A percentile compares a stretch with the other conserved stretches of the same genome.
Evolutionary conservation across 1,140 invertebrate species (phyloP).

Genomic region (Campodea augens): DNA sequence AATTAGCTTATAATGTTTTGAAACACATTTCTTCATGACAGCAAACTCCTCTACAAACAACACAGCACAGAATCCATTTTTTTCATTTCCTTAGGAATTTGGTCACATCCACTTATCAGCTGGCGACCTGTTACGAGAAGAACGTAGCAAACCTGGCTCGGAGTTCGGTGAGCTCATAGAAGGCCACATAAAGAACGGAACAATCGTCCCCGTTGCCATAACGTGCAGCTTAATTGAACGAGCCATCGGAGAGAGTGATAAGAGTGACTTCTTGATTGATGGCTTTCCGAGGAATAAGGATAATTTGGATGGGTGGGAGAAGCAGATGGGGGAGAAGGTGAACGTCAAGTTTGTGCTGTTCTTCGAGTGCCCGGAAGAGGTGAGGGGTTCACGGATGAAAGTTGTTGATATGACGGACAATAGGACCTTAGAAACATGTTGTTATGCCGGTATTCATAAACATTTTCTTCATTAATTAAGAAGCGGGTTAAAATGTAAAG

Average conservation of each 20-base stretch:
- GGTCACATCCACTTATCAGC: slow-evolving; percentile 94
- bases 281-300: slow-evolving; percentile 96
- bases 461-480: no score
- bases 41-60: no score
- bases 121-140: slow-evolving; percentile 85
- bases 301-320: slow-evolving; percentile 90
- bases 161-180: slow-evolving; percentile 87
- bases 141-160: slow-evolving; percentile 63
- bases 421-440: no score
- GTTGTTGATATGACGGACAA: no score
- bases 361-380: slow-evolving; percentile 72
- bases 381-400: no score
- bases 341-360: slow-evolving; percentile 78
- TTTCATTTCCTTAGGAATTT: slow-evolving; percentile 47
- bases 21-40: no score
- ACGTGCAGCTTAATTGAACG: slow-evolving; percentile 78
- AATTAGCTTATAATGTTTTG: no score
- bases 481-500: no score
- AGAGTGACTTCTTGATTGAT: slow-evolving; percentile 84
- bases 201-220: slow-evolving; percentile 96
- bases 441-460: no score
- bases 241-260: slow-evolving; percentile 53
- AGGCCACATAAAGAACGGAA: slow-evolving; percentile 76
- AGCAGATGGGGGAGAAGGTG: slow-evolving; percentile 63
- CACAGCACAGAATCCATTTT: no score